These are phyloP conservation scores for Lota lota DNA, from an alignment of 2,113 vertebrate genomes.

Conservation along the genomic window DNA sequence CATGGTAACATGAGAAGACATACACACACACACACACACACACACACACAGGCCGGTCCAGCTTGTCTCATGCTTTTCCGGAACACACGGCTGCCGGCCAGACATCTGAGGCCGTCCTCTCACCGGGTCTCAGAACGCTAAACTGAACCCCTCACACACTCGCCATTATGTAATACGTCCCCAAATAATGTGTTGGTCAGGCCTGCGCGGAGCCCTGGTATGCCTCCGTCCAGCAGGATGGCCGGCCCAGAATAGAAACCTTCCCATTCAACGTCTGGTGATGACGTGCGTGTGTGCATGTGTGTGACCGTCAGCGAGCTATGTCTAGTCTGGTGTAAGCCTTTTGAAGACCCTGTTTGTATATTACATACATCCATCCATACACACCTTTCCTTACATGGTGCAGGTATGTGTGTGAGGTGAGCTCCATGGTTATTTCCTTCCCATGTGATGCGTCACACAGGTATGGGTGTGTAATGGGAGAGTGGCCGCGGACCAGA, in stretches of 20 bases:
- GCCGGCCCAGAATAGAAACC: neutral
- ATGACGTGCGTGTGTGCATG: constrained; percentile 15
- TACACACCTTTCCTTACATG: constrained; percentile 7
- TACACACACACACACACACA: too few relatives aligned
- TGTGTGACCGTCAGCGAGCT: neutral
- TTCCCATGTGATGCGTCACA: neutral
- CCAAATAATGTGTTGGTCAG: constrained; percentile 24
- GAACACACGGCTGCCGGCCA: neutral
- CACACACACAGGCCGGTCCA: too few relatives aligned
- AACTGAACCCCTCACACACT: constrained; percentile 10
- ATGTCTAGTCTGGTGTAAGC: neutral
- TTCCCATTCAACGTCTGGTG: constrained; percentile 1
- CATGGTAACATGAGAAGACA: too few relatives aligned
- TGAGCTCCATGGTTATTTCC: neutral
- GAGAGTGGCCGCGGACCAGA: constrained; percentile 15
- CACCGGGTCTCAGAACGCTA: neutral
- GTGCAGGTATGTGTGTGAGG: constrained; percentile 27
- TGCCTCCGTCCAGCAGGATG: neutral
- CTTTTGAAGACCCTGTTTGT: constrained; percentile 25
- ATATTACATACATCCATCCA: constrained; percentile 8
- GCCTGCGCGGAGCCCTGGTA: neutral
- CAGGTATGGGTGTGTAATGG: constrained; percentile 7
- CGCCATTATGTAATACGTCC: constrained; percentile 15
- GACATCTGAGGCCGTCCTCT: neutral
- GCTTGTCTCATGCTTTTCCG: constrained; percentile 8